phyloP scores from a whole-genome alignment of 2,888 invertebrate genomes.

The Ischnus inquisitorius region DNA sequence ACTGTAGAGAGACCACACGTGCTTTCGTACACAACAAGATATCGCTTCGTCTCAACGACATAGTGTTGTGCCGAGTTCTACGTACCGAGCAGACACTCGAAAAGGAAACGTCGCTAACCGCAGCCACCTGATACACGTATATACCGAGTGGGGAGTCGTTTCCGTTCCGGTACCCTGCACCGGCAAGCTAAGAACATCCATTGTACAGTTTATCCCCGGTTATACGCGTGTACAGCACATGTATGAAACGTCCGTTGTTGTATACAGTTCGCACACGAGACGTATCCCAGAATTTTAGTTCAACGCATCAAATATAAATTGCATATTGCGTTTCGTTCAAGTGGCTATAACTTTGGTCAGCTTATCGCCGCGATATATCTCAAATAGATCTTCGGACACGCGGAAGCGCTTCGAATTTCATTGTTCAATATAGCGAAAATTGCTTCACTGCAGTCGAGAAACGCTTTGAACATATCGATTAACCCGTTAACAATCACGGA shows the following conservation, averaged over 20 bases:
- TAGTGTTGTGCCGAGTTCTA: not conserved
- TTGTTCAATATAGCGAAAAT: too few species aligned
- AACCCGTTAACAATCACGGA: too few species aligned
- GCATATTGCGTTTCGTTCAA: not conserved
- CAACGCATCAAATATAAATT: slow-evolving; percentile 13
- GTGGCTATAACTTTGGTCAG: not conserved
- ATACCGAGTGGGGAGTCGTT: not conserved
- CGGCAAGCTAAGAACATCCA: not conserved
- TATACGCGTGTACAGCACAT: not conserved
- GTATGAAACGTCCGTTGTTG: not conserved
- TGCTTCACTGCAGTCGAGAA: too few species aligned
- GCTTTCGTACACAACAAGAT: not conserved
- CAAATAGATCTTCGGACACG: too few species aligned
- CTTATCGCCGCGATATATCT: not conserved
- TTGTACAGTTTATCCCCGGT: not conserved
- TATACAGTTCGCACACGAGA: not conserved
- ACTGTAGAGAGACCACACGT: slow-evolving; percentile 18
- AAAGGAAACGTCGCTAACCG: slow-evolving; percentile 1
- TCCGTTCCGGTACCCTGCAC: not conserved
- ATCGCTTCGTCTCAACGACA: not conserved
- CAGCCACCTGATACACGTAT: slow-evolving; percentile 8
- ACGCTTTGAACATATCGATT: too few species aligned
- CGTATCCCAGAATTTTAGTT: not conserved
- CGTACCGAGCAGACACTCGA: not conserved
- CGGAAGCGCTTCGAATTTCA: too few species aligned